These are phyloP conservation scores for Pomacea canaliculata DNA, from an alignment of 2,888 invertebrate genomes.

Conservation along the genomic window DNA sequence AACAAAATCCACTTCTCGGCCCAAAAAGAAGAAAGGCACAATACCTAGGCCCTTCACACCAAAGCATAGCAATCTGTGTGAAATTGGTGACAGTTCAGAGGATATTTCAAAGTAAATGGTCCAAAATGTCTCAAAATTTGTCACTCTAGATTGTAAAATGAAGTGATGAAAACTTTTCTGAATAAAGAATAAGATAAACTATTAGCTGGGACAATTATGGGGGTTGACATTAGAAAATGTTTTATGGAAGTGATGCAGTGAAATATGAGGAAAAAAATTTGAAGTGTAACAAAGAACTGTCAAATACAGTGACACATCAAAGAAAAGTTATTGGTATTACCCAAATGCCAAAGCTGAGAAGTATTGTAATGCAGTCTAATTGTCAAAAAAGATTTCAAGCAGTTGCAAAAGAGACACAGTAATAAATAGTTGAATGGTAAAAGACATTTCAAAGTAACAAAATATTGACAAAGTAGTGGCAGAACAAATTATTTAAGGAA, in stretches of 20 bases:
- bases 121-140: too few species aligned
- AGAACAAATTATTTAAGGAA: background rate
- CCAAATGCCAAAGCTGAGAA: too few species aligned
- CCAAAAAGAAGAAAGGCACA: conserved; percentile 45
- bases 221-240: too few species aligned
- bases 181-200: too few species aligned
- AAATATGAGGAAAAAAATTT: background rate
- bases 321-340: too few species aligned
- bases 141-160: too few species aligned
- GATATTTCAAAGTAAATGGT: conserved; percentile 25
- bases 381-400: too few species aligned
- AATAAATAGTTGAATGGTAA: background rate
- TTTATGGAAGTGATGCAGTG: background rate
- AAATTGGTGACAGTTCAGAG: conserved; percentile 23
- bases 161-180: too few species aligned
- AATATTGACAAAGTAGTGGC: background rate
- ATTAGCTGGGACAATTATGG: too few species aligned
- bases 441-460: background rate
- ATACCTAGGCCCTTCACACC: conserved; percentile 63
- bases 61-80: conserved; percentile 53
- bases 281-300: background rate
- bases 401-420: background rate
- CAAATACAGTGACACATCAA: too few species aligned
- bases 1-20: conserved; percentile 16
- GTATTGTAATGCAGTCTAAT: too few species aligned